A percentile compares a stretch with the other conserved stretches of the same genome.
Conservation (phyloP, 2,888 invertebrate genomes). For the Sesia apiformis region DNA sequence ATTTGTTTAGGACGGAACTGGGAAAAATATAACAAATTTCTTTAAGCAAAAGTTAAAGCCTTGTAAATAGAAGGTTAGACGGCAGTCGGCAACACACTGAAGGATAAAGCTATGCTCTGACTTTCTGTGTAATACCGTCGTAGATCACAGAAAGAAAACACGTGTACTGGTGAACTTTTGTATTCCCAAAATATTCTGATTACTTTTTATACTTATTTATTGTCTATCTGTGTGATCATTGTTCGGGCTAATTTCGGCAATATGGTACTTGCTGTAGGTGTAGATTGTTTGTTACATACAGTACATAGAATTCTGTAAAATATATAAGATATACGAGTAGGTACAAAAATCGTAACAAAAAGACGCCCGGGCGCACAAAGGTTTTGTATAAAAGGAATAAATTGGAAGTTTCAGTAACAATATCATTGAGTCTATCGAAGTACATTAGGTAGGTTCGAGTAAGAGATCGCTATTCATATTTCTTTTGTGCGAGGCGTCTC, state of each 20-base stretch:
- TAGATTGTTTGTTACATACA: too few species aligned
- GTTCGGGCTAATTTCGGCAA: too few species aligned
- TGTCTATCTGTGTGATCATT: too few species aligned
- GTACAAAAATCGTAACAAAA: not conserved
- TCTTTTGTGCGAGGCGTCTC: slow-evolving; percentile 28
- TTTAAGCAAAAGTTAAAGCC: slow-evolving; percentile 7
- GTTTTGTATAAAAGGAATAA: slow-evolving; percentile 6
- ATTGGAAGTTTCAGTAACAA: slow-evolving; percentile 20
- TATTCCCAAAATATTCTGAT: too few species aligned
- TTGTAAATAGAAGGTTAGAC: slow-evolving; percentile 5
- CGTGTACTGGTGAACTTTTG: not conserved
- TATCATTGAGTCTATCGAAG: slow-evolving; percentile 14
- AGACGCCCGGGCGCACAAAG: slow-evolving; percentile 2
- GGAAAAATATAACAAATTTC: slow-evolving; percentile 14
- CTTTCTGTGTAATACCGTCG: not conserved
- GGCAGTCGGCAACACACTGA: slow-evolving; percentile 1
- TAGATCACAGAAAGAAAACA: slow-evolving; percentile 1
- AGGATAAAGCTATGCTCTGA: slow-evolving; percentile 1
- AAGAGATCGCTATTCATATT: slow-evolving; percentile 36
- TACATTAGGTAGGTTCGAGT: slow-evolving; percentile 21
- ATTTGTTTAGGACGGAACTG: slow-evolving; percentile 28
- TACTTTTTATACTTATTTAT: too few species aligned
- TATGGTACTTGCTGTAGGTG: too few species aligned
- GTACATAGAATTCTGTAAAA: not conserved
- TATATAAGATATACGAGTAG: not conserved